Base-by-base conservation (phyloP, 2,113 vertebrate genomes). In the Rhinogobius similis region DNA sequence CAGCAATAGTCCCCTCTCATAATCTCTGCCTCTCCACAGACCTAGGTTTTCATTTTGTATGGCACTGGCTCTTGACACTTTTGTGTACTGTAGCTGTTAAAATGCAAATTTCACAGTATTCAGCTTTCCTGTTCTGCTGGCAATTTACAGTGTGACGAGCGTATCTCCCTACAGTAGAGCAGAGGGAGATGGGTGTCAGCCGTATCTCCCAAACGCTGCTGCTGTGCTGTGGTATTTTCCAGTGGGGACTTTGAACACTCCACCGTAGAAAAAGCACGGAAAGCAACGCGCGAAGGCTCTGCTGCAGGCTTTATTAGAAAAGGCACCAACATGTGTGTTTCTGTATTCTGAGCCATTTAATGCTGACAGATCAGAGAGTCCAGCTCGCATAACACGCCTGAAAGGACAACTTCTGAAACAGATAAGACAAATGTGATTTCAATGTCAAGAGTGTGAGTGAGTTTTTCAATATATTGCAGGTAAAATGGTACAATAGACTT, bases 51-150 rank as follows among this genome's bases (percentile, higher is more conserved):
- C 83, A 71, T 85, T 73, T 75, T 65, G 53, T 65, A 75, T 73
- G 65, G 75, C 80, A 55, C 50, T 78, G 73, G 71, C 69, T 81
- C 78, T 75, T 86, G 87, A 90, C 87, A 90, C 78, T 86, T 86
- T 77, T 85, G 86, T 89, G 74, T 83, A 85, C 83, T 83, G 76
- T 81, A 79, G 84, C 82, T 86, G 82, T 89, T 88, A 88, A 88
- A 90, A 89, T 90, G 89, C 87, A 87, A 87, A 89, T 89, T 88
- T 82, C 76, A 83, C 73, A 83, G 74, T 72, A 86, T 84, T 83
- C 81, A 82, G 89, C 77, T 87, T 80, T 82, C 82, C 84, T 84
- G 78, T 85, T 81, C 87, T 66, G 81, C 85, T 14, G 36, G 70
- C 85, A 89, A 74, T 89, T 90, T 86, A 75, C 79, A 68, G 76